These are phyloP conservation scores for Epinephelus lanceolatus DNA, from an alignment of 2,113 vertebrate genomes.

Conservation along the genomic window DNA sequence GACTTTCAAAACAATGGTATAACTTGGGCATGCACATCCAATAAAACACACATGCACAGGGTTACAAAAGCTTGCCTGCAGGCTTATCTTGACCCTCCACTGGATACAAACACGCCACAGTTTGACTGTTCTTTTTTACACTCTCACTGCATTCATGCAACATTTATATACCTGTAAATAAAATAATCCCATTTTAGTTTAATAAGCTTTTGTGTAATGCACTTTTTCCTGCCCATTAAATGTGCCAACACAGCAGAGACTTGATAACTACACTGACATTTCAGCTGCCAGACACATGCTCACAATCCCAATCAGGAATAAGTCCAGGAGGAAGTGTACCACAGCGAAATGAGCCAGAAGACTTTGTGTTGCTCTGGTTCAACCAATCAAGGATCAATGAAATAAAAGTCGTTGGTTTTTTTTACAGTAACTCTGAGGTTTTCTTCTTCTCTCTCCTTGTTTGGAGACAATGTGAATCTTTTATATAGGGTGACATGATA, in stretches of 20 bases:
- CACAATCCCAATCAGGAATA: constrained; percentile 16
- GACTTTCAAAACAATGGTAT: background rate
- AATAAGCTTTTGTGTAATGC: background rate
- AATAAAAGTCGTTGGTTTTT: too few species aligned
- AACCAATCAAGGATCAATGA: too few species aligned
- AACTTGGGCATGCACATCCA: constrained; percentile 43
- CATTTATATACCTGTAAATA: background rate
- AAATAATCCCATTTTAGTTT: background rate
- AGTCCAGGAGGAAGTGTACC: background rate
- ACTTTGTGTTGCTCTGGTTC: background rate
- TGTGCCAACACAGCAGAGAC: background rate
- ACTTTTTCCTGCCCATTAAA: background rate
- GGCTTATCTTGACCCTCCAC: constrained; percentile 8
- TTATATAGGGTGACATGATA: constrained; percentile 25
- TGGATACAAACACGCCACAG: background rate
- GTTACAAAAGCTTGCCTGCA: constrained; percentile 9
- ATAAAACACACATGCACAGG: constrained; percentile 40
- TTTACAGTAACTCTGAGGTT: background rate
- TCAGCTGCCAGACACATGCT: constrained; percentile 30
- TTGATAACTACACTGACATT: background rate
- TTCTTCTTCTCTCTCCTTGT: background rate
- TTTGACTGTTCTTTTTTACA: background rate
- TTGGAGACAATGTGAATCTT: constrained; percentile 8
- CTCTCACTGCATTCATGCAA: background rate
- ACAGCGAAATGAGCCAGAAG: background rate